Conservation (phyloP, 1,140 invertebrate species). For the Lepidostoma basale region DNA sequence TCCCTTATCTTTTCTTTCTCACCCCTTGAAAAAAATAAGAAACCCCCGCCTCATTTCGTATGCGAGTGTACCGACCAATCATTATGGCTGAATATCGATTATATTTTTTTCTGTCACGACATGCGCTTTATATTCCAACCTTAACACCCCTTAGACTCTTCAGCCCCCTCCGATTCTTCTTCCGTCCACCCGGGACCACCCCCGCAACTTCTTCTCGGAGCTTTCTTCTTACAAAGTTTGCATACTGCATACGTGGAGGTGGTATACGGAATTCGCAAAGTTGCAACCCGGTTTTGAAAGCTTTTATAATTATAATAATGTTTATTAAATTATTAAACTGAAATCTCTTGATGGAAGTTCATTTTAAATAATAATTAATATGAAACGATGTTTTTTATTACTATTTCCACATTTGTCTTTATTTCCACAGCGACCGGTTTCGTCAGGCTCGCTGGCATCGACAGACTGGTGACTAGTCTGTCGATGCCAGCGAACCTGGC, state of each 20-base stretch:
- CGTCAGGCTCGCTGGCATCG: too few relatives aligned
- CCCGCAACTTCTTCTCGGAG: slow-evolving; percentile 29
- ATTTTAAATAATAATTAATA: too few relatives aligned
- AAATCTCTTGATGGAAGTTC: too few relatives aligned
- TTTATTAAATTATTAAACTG: too few relatives aligned
- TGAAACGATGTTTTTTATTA: too few relatives aligned
- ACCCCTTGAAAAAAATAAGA: slow-evolving; percentile 21
- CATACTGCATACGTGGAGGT: slow-evolving; percentile 34
- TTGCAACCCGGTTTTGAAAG: too few relatives aligned
- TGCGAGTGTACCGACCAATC: slow-evolving; percentile 43
- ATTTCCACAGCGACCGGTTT: too few relatives aligned
- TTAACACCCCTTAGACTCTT: slow-evolving; percentile 15
- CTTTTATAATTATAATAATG: too few relatives aligned
- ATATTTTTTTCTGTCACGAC: slow-evolving; percentile 46
- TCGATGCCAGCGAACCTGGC: too few relatives aligned
- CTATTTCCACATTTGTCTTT: too few relatives aligned
- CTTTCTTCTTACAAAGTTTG: slow-evolving; percentile 42
- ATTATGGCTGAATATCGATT: slow-evolving; percentile 45
- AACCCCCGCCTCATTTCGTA: slow-evolving; percentile 39
- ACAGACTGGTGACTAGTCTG: too few relatives aligned
- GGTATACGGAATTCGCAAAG: background rate
- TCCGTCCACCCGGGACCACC: slow-evolving; percentile 2
- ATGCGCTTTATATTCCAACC: slow-evolving; percentile 43
- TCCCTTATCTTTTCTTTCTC: slow-evolving; percentile 20
- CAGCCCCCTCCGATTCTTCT: slow-evolving; percentile 19